Conservation (phyloP, 30 jellyfish, hydroid and myxozoan genomes). For the Sanderia malayensis region DNA sequence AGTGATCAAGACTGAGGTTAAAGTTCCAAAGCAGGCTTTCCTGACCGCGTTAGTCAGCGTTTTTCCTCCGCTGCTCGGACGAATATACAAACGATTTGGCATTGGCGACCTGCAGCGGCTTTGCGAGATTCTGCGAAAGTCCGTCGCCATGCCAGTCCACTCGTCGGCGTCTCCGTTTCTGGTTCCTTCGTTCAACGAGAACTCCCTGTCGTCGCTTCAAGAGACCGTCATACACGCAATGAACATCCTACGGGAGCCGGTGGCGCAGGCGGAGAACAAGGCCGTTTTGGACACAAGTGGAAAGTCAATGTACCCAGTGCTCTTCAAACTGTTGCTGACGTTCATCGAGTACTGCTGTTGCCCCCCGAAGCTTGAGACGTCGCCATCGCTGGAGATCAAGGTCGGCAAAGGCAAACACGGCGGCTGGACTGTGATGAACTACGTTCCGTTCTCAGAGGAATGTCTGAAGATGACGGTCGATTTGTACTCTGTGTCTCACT, state of each 20-base stretch:
- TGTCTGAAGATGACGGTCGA: constrained; percentile 69
- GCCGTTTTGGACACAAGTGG: constrained; percentile 57
- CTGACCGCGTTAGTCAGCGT: constrained; percentile 78
- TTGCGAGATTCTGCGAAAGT: constrained; percentile 68
- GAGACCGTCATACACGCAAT: constrained; percentile 62
- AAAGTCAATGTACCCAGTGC: constrained; percentile 80
- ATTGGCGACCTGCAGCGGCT: constrained; percentile 89
- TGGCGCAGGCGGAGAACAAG: constrained; percentile 40
- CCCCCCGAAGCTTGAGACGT: constrained; percentile 86
- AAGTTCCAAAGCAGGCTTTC: constrained; percentile 82
- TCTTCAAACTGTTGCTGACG: constrained; percentile 58
- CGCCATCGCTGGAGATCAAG: constrained; percentile 21
- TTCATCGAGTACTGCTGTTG: constrained; percentile 90
- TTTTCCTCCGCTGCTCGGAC: constrained; percentile 86
- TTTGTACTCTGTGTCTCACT: constrained; percentile 48
- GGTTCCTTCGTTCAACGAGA: constrained; percentile 86
- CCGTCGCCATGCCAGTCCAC: constrained; percentile 86
- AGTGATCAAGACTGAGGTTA: constrained; percentile 36
- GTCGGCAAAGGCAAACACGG: constrained; percentile 53
- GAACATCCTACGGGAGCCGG: constrained; percentile 58
- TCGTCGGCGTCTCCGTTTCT: constrained; percentile 86
- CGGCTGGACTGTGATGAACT: constrained; percentile 83
- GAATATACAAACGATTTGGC: constrained; percentile 84
- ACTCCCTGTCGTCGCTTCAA: constrained; percentile 82
- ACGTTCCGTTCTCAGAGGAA: constrained; percentile 91